A percentile compares a stretch with the other conserved stretches of the same genome.
Conservation (phyloP, 2,888 invertebrate species). For the Iselma pallidipennis region DNA sequence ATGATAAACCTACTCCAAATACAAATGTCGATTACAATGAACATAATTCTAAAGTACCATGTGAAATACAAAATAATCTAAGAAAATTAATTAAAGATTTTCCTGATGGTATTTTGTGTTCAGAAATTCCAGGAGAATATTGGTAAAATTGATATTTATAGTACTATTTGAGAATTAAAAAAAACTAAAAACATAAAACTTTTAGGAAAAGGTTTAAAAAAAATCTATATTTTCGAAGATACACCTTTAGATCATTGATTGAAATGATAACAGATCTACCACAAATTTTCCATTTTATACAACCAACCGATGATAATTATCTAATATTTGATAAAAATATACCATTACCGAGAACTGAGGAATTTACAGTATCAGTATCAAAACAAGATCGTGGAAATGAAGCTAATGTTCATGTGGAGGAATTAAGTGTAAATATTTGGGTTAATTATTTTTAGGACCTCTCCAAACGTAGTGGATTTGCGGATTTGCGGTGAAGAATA, state of each 20-base stretch:
- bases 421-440: background rate
- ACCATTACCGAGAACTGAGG: constrained; percentile 33
- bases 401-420: background rate
- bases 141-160: background rate
- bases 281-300: constrained; percentile 45
- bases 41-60: constrained; percentile 37
- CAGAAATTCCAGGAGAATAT: constrained; percentile 50
- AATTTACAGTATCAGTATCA: constrained; percentile 3
- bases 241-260: constrained; percentile 45
- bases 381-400: constrained; percentile 20
- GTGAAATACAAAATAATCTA: constrained; percentile 42
- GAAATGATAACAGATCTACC: constrained; percentile 45
- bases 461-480: no score
- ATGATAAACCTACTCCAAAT: background rate
- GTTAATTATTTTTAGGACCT: no score
- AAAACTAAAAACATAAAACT: constrained; percentile 6
- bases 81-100: constrained; percentile 49
- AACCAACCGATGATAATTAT: constrained; percentile 45
- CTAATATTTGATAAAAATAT: constrained; percentile 47
- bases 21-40: no score
- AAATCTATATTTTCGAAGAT: constrained; percentile 41
- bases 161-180: background rate
- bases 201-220: constrained; percentile 41
- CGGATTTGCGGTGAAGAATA: no score
- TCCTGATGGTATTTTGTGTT: constrained; percentile 58